Percentiles rank a stretch among this genome's conserved stretches.
Evolutionary conservation across 2,888 invertebrate species (phyloP).

Genomic region (Gymnoscelis rufifasciata): DNA sequence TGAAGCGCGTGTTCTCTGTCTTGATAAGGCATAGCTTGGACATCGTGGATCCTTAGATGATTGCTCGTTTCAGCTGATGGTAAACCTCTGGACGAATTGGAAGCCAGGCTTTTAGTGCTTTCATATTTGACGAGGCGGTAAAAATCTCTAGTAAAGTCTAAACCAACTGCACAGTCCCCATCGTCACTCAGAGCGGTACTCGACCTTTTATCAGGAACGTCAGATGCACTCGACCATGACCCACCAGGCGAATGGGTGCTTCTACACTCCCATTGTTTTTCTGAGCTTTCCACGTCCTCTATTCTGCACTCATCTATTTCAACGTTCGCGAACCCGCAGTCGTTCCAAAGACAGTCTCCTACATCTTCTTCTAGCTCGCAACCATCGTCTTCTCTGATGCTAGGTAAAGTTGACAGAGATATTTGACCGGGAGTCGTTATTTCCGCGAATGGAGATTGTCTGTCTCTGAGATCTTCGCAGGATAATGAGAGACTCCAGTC

Average conservation of each 20-base stretch:
- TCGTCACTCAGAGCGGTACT: slow-evolving; percentile 85
- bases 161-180: slow-evolving; percentile 83
- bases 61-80: slow-evolving; percentile 75
- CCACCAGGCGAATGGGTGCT: slow-evolving; percentile 80
- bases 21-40: slow-evolving; percentile 69
- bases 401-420: slow-evolving; percentile 82
- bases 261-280: slow-evolving; percentile 83
- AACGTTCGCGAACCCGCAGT: slow-evolving; percentile 84
- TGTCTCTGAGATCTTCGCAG: slow-evolving; percentile 82
- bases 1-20: slow-evolving; percentile 85
- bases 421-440: slow-evolving; percentile 81
- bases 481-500: slow-evolving; percentile 88
- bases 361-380: slow-evolving; percentile 86
- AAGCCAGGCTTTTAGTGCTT: slow-evolving; percentile 87
- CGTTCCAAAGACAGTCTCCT: slow-evolving; percentile 86
- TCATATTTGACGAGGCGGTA: slow-evolving; percentile 89
- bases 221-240: slow-evolving; percentile 79
- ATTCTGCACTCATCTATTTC: slow-evolving; percentile 83
- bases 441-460: slow-evolving; percentile 71
- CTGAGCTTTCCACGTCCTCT: slow-evolving; percentile 64
- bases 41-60: slow-evolving; percentile 67
- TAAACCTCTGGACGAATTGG: slow-evolving; percentile 84
- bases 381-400: slow-evolving; percentile 85
- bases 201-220: slow-evolving; percentile 83
- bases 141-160: slow-evolving; percentile 88